phyloP scores from a whole-genome alignment of 2,113 vertebrate genomes.

The Phyllostomus discolor region DNA sequence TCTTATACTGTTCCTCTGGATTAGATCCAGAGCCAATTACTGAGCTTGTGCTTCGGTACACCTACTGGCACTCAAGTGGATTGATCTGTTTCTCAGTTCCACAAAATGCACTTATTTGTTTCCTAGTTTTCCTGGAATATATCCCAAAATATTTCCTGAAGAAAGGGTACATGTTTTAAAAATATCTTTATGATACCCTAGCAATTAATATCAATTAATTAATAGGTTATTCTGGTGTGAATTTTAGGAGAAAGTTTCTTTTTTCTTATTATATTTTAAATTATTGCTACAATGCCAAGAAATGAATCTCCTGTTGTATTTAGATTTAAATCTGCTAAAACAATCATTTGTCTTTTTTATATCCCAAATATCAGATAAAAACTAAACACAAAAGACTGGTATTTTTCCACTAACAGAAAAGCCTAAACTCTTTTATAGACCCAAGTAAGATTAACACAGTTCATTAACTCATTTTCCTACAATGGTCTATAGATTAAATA shows the following conservation, averaged over 20 bases:
- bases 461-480: constrained; percentile 21
- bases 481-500: constrained; percentile 11
- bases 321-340: not conserved
- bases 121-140: not conserved
- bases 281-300: not conserved
- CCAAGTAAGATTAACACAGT: not conserved
- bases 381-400: not conserved
- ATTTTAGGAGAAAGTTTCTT: not conserved
- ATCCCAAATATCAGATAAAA: not conserved
- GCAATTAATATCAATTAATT: not conserved
- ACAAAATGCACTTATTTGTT: not conserved
- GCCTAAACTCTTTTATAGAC: not conserved
- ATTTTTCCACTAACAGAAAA: constrained; percentile 9
- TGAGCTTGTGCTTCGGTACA: not conserved
- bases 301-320: not conserved
- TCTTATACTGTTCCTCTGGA: not conserved
- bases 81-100: not conserved
- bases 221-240: not conserved
- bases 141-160: not conserved
- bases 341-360: not conserved
- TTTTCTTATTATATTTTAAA: not conserved
- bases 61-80: not conserved
- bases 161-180: not conserved
- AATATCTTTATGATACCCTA: not conserved
- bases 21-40: not conserved